phyloP scores from a whole-genome alignment of 2,797 vertebrate genomes.

The Pangasius sanitwongsei region DNA sequence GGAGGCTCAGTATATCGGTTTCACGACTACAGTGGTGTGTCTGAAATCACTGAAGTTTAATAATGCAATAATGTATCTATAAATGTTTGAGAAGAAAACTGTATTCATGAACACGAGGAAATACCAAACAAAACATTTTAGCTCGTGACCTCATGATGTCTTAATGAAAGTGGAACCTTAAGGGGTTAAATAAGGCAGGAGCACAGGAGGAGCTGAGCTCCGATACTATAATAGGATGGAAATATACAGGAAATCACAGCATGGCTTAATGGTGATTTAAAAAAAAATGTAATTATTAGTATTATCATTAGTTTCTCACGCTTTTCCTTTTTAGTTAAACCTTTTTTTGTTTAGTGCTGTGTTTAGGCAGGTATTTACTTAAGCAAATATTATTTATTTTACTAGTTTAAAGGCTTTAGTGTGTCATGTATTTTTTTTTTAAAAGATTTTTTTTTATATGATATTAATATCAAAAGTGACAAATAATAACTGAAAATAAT shows the following conservation, averaged over 20 bases:
- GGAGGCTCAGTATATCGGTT: slow-evolving; percentile 27
- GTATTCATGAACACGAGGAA: background rate
- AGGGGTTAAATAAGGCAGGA: background rate
- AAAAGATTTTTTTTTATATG: background rate
- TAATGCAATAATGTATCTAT: background rate
- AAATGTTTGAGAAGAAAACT: background rate
- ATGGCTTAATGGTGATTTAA: background rate
- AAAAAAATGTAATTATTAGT: background rate
- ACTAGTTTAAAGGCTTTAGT: background rate
- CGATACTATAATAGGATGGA: background rate
- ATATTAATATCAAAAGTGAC: background rate
- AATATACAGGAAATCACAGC: background rate
- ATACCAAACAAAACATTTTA: background rate
- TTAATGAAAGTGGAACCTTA: background rate
- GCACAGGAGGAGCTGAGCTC: background rate
- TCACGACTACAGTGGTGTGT: slow-evolving; percentile 12
- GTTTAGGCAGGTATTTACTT: background rate
- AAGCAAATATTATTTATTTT: background rate
- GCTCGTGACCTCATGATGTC: background rate
- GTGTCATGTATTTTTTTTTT: background rate
- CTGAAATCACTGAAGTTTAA: background rate
- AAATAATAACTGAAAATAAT: background rate
- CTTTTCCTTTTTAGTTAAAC: background rate
- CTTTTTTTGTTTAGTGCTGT: background rate
- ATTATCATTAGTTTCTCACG: background rate